Evolutionary conservation across 2,888 invertebrate genomes (phyloP).

Genomic region (Hydrotaea diabolus): DNA sequence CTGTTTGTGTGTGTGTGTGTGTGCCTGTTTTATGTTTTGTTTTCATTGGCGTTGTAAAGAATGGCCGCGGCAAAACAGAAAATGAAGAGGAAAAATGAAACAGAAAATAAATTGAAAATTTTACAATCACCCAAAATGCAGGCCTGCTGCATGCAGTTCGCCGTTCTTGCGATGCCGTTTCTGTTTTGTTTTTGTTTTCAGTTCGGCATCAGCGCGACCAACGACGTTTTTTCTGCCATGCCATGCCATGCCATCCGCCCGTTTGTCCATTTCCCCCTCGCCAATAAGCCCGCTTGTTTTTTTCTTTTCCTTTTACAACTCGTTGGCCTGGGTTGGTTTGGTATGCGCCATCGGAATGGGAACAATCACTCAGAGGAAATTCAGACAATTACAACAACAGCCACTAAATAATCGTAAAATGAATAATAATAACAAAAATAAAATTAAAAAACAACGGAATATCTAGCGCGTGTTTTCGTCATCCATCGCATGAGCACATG

Average conservation of each 20-base stretch:
- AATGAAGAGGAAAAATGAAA: slow-evolving; percentile 22
- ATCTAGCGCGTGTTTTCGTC: slow-evolving; percentile 39
- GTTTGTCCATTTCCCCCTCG: too few relatives aligned
- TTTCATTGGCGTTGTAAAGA: slow-evolving; percentile 50
- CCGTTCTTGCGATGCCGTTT: neutral
- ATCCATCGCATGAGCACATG: neutral
- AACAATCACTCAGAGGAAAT: slow-evolving; percentile 60
- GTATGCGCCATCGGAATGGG: slow-evolving; percentile 62
- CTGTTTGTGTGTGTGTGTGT: slow-evolving; percentile 30
- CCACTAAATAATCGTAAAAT: slow-evolving; percentile 16
- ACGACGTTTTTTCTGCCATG: slow-evolving; percentile 37
- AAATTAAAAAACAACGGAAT: neutral
- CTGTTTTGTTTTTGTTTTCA: neutral
- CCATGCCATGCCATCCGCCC: neutral
- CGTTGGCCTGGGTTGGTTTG: slow-evolving; percentile 30
- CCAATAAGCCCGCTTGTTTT: neutral
- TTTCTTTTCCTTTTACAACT: too few relatives aligned
- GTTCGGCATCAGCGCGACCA: slow-evolving; percentile 28
- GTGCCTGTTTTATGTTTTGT: slow-evolving; percentile 14
- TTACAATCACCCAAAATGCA: slow-evolving; percentile 19
- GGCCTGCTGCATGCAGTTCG: neutral
- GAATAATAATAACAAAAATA: slow-evolving; percentile 38
- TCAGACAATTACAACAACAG: slow-evolving; percentile 57
- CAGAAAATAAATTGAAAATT: slow-evolving; percentile 4
- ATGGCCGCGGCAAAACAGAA: slow-evolving; percentile 50